phyloP scores from a whole-genome alignment of 2,113 vertebrate genomes.

The Acanthochromis polyacanthus region DNA sequence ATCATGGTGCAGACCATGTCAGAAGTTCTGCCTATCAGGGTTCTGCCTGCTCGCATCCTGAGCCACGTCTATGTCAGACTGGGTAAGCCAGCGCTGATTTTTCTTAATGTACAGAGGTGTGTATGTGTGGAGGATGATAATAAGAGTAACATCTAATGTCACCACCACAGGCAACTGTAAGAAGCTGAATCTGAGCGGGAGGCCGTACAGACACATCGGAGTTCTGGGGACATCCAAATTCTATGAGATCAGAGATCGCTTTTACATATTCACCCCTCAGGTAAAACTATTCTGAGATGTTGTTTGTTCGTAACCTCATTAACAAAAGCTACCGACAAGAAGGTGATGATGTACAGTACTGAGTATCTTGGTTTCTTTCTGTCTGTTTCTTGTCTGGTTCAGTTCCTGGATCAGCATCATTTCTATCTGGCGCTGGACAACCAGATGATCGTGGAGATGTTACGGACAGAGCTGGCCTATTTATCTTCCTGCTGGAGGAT shows the following conservation, averaged over 20 bases:
- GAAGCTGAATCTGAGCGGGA: slow-evolving; percentile 92
- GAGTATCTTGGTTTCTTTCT: background rate
- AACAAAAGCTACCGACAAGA: background rate
- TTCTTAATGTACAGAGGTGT: background rate
- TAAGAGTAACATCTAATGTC: slow-evolving; percentile 1
- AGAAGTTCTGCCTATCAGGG: slow-evolving; percentile 90
- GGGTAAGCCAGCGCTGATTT: slow-evolving; percentile 80
- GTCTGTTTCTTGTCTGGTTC: background rate
- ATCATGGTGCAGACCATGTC: slow-evolving; percentile 89
- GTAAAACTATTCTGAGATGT: slow-evolving; percentile 38
- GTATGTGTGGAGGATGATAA: background rate
- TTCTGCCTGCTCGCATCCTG: slow-evolving; percentile 95
- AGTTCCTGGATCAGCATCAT: slow-evolving; percentile 98
- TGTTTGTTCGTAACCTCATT: background rate
- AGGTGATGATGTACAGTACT: background rate
- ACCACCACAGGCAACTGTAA: slow-evolving; percentile 88
- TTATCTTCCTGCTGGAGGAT: slow-evolving; percentile 97
- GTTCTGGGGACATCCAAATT: slow-evolving; percentile 98
- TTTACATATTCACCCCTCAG: slow-evolving; percentile 95
- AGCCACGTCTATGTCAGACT: slow-evolving; percentile 96
- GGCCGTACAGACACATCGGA: slow-evolving; percentile 96
- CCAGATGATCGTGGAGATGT: slow-evolving; percentile 99
- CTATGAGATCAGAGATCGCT: slow-evolving; percentile 93
- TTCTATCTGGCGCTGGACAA: slow-evolving; percentile 99
- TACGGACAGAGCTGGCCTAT: slow-evolving; percentile 94